phyloP scores from a whole-genome alignment of 2,888 invertebrate species.

The Pollenia amentaria region DNA sequence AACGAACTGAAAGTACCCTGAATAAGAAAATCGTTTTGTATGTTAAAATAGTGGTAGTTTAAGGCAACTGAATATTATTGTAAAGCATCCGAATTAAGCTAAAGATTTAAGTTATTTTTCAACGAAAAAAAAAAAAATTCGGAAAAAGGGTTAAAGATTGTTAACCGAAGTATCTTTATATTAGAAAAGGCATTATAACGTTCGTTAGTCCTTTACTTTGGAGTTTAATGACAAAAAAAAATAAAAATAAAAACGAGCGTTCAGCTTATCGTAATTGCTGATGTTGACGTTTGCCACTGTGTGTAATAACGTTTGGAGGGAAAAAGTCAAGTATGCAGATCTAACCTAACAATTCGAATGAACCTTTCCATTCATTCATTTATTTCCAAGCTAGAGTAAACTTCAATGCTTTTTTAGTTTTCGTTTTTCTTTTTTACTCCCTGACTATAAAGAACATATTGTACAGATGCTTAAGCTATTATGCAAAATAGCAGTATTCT shows the following conservation, averaged over 20 bases:
- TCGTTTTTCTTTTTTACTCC: slow-evolving; percentile 7
- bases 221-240: not conserved
- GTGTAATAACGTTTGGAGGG: not conserved
- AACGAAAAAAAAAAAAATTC: too few species aligned
- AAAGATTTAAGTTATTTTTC: too few species aligned
- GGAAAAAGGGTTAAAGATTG: too few species aligned
- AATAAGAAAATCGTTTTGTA: too few species aligned
- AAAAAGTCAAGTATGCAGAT: slow-evolving; percentile 55
- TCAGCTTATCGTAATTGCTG: not conserved
- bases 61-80: too few species aligned
- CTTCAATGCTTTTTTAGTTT: slow-evolving; percentile 20
- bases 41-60: too few species aligned
- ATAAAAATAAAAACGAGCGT: not conserved
- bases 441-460: slow-evolving; percentile 40
- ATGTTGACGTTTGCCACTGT: slow-evolving; percentile 24
- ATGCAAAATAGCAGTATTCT: slow-evolving; percentile 52
- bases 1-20: too few species aligned
- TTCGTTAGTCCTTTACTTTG: not conserved
- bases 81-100: too few species aligned
- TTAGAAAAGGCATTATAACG: not conserved
- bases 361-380: slow-evolving; percentile 32
- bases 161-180: too few species aligned
- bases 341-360: slow-evolving; percentile 43
- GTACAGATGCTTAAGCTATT: slow-evolving; percentile 56
- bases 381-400: slow-evolving; percentile 27